Evolutionary conservation across 2,888 invertebrate species (phyloP).

Genomic region (Drosophila atripex): DNA sequence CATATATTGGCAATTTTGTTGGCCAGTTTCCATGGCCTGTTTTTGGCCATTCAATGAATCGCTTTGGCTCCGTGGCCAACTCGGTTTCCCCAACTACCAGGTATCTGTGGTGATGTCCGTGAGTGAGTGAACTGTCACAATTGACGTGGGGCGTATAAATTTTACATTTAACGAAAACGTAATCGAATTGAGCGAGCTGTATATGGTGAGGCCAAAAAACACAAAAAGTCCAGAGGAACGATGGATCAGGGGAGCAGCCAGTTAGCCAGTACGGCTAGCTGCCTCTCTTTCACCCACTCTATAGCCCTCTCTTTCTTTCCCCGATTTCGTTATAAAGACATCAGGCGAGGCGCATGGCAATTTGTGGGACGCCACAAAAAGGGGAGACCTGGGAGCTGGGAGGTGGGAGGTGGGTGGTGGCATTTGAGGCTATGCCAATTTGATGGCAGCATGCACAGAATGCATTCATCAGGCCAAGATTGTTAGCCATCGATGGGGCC

Average conservation of each 20-base stretch:
- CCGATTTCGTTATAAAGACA: constrained; percentile 68
- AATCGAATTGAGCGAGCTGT: constrained; percentile 81
- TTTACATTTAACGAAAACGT: constrained; percentile 79
- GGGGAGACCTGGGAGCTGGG: constrained; percentile 8
- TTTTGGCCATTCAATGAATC: constrained; percentile 62
- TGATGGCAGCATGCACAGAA: constrained; percentile 63
- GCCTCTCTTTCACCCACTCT: constrained; percentile 16
- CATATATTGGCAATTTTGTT: constrained; percentile 58
- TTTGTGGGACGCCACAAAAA: constrained; percentile 73
- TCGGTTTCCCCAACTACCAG: constrained; percentile 2
- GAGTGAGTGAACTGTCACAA: constrained; percentile 80
- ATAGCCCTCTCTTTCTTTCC: constrained; percentile 21
- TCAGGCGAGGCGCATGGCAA: constrained; percentile 74
- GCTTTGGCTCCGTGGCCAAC: constrained; percentile 26
- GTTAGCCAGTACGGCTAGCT: constrained; percentile 45
- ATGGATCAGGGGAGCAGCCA: constrained; percentile 19
- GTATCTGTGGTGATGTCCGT: constrained; percentile 52
- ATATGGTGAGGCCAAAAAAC: constrained; percentile 72
- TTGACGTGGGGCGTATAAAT: constrained; percentile 81
- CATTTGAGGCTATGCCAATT: constrained; percentile 53
- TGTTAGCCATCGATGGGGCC: constrained; percentile 69
- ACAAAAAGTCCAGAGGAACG: constrained; percentile 19
- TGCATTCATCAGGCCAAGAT: constrained; percentile 72
- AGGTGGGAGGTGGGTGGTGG: constrained; percentile 8
- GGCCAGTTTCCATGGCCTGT: constrained; percentile 49